These are phyloP conservation scores for Tamandua tetradactyla DNA, from an alignment of 2,797 vertebrate genomes.

Conservation along the genomic window DNA sequence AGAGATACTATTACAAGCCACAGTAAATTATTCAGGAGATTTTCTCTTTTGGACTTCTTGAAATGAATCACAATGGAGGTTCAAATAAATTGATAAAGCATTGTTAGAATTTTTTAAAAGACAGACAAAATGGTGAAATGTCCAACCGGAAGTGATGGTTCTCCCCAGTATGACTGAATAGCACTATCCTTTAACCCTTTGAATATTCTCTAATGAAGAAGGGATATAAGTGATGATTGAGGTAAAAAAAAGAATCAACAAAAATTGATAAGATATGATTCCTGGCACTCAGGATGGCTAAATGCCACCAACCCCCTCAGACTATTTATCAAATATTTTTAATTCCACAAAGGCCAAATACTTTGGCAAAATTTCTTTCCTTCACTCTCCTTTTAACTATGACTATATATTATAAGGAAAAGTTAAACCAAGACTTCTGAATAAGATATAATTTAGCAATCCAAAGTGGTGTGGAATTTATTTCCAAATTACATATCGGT, in stretches of 20 bases:
- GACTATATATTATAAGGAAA: neutral
- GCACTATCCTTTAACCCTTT: neutral
- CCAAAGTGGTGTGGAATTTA: neutral
- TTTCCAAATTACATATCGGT: neutral
- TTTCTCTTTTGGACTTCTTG: slow-evolving; percentile 21
- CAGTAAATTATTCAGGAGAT: neutral
- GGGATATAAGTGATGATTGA: neutral
- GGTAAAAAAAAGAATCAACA: neutral
- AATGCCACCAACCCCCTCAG: neutral
- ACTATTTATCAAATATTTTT: slow-evolving; percentile 42
- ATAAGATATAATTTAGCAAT: slow-evolving; percentile 4
- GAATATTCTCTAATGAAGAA: neutral
- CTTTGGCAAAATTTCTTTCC: neutral
- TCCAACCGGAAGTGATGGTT: neutral
- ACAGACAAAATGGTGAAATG: neutral
- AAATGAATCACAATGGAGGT: slow-evolving; percentile 11
- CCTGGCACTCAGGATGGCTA: neutral
- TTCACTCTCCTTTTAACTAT: neutral
- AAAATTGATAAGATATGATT: slow-evolving; percentile 17
- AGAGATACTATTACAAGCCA: neutral
- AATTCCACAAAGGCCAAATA: slow-evolving; percentile 22
- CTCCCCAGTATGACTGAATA: neutral
- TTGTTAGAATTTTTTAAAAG: neutral
- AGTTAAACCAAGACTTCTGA: slow-evolving; percentile 17
- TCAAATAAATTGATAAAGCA: neutral